Evolutionary conservation across 2,888 invertebrate genomes (phyloP), one percentile per base, ranked within the genome.

Genomic region (Campoplex capitator): DNA sequence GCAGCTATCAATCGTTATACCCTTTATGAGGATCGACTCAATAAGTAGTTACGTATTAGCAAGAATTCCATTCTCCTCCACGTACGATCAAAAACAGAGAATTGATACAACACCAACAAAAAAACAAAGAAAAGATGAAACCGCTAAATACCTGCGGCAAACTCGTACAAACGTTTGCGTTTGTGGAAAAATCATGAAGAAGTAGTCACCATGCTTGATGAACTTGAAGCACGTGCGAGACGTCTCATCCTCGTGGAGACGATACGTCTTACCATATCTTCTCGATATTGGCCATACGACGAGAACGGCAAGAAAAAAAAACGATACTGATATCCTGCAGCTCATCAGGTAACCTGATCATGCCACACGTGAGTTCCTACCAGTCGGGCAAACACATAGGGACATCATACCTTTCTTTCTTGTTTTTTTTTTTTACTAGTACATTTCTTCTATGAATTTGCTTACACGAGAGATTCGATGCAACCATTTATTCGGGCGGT

Each of bases 191-290:
- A 88, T 86, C 68, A 71, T 51, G 75, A 89, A 90, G 85, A 89
- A 89, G 86, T 80, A 48, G 85, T 89, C 81, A 54, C 62, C 48
- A 42, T 62, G 75, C 75, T 76, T 79, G 88, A 86, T 81, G 84
- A 86, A 67, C 65, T 80, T 56, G 62, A 83, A 84, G 88, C 89
- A 89, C 89, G 89, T 88, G 89, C 89, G 84, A 83, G 85, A 51
- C 84, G 73, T 80, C 79, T 75, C 62, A 45, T 71, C 65, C 77
- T 83, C 78, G 75, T 83, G 45, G 32, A 32, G 38, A 38, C 38
- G 48, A 68, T 78, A 48, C 51, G 58, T 73, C 51, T n/a, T 42
- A 78, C 68, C 67, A 68, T 78, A 65, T 77, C 23, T 73, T 85
- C 78, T 56, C 73, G 67, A 58, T 73, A 67, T 82, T 45, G 54